Base-by-base conservation (phyloP, 2,888 invertebrate species). In the Eurytoma californica region DNA sequence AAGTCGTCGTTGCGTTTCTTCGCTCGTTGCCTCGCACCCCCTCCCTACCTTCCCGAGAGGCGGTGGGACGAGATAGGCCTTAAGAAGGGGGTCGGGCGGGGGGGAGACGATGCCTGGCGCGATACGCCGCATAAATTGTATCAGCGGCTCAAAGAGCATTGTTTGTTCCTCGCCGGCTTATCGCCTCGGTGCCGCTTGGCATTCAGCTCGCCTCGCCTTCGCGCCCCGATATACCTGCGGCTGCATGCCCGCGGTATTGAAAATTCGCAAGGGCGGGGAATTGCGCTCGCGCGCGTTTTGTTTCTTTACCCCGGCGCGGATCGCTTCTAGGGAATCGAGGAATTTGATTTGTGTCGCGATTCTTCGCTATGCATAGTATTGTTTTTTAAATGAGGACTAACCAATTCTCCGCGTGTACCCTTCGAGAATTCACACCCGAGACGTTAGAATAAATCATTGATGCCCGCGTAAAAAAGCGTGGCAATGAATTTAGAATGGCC, bases 61-160 rank as follows among this genome's bases (percentile, higher is more conserved):
- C 1, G 66, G 16, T 3, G 20, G 61, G n/a, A 16, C 20, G 69
- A 68, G 53, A 60, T 16, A 51, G 49, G 30, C 39, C 39, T 4
- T 39, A 39, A 7, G 39, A 4, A n/a, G 28, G 51, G 51, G 24
- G 18, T 13, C 14, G 51, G 28, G 49, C 14, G 24, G 16, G 68
- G 28, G 55, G 24, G 60, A 72, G 77, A 77, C 57, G 77, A 79
- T 77, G 70, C 55, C 77, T 81, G 77, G 51, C 57, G 58, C 72
- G 72, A 67, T 72, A 63, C 63, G 69, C 63, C 47, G 69, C 60
- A 81, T 77, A 81, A 81, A 81, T 81, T 79, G 83, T 83, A 82
- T 83, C 84, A 82, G 82, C 82, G 77, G 72, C 80, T 80, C 82
- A 82, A 82, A 84, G 82, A 82, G 82, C 82, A 83, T 83, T 84